Evolutionary conservation across 2,113 vertebrate species (phyloP).

Genomic region (Illadopsis cleaveri): DNA sequence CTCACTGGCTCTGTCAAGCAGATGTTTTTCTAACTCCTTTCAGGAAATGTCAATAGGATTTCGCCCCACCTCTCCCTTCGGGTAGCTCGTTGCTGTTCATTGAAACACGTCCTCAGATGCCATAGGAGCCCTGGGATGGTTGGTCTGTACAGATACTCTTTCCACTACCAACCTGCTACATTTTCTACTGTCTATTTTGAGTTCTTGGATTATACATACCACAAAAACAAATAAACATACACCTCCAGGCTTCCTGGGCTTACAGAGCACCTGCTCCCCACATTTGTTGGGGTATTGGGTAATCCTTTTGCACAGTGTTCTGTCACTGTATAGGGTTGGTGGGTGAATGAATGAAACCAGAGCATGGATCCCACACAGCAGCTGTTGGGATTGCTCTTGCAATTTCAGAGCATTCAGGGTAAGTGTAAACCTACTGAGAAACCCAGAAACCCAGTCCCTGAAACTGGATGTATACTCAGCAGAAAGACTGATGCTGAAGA

Average conservation of each 20-base stretch:
- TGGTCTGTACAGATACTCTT: not conserved
- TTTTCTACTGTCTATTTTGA: not conserved
- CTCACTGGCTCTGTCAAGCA: not conserved
- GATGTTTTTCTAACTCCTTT: not conserved
- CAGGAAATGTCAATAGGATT: not conserved
- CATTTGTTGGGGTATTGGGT: not conserved
- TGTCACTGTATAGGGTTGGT: not conserved
- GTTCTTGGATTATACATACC: not conserved
- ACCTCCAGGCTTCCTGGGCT: not conserved
- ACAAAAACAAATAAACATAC: not conserved
- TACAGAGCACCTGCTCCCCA: not conserved
- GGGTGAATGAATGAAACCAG: not conserved
- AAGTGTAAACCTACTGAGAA: not conserved
- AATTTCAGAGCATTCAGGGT: not conserved
- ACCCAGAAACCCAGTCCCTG: not conserved
- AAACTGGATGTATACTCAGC: not conserved
- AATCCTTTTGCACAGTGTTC: not conserved
- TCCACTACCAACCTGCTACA: not conserved
- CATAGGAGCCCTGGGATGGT: rapidly evolving
- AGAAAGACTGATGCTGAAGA: not conserved
- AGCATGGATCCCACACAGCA: not conserved
- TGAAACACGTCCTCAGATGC: not conserved
- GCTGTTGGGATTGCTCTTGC: not conserved
- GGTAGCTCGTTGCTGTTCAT: not conserved
- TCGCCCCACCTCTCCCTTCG: not conserved